Base-by-base conservation (phyloP, 2,888 invertebrate genomes). In the Scaptomyza caliginosa region DNA sequence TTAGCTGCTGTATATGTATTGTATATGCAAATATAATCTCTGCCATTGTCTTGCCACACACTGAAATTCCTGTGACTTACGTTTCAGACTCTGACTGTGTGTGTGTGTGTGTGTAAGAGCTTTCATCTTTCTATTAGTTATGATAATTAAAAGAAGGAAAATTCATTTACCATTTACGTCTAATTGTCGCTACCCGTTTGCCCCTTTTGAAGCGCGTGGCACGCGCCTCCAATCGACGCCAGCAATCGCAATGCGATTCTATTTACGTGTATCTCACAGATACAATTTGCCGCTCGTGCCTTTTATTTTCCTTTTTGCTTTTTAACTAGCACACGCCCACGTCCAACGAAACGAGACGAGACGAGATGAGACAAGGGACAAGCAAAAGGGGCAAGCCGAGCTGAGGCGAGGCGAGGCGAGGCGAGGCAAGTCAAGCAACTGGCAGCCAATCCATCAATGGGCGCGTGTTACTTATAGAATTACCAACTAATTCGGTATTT, bases 391-490 rank as follows among this genome's bases (percentile, higher is more conserved):
- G 55, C 49, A 67, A 24, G 10, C 46, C 19, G 13, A 46, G 19
- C n/a, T 13, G 63, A 43, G 21, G 34, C 46, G 8, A 57, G 54
- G 10, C 63, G 58, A 59, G 66, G n/a, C n/a, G n/a, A 46, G 19
- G 19, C 19, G 63, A 43, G 21, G 34, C 46, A 13, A 57, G 54
- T 16, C 63, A 60, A 59, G 66, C 59, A 68, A 55, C 49, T 50
- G 62, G 66, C 64, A 60, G 64, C 57, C 59, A 67, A 75, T 76
- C 86, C 86, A 83, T 82, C 89, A 82, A 88, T 89, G 88, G 89
- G 76, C 90, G 90, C 90, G 90, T 90, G 90, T 84, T 89, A 88
- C 90, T 90, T 90, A 90, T 90, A 90, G 90, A 90, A 90, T 90
- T 90, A 90, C 90, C 81, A 83, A 85, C 87, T 85, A 89, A 89